phyloP scores from a whole-genome alignment of 2,797 vertebrate species.

The Cirrhinus molitorella region DNA sequence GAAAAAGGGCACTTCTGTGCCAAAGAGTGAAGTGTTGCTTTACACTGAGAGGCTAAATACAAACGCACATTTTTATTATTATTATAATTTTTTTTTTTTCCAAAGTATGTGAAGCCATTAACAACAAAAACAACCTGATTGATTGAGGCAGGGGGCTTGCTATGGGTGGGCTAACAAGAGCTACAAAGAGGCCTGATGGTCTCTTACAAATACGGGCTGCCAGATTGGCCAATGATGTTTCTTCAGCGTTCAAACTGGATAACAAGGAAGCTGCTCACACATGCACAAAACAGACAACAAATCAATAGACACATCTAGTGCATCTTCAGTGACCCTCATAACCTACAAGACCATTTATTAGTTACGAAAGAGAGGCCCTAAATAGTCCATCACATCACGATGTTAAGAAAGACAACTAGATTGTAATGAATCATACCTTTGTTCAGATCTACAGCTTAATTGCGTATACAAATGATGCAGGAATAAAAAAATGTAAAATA shows the following conservation, averaged over 20 bases:
- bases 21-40: constrained; percentile 41
- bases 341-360: not conserved
- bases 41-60: constrained; percentile 25
- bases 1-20: constrained; percentile 47
- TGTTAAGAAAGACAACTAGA: not conserved
- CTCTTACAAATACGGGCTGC: constrained; percentile 34
- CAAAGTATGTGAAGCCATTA: constrained; percentile 15
- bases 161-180: constrained; percentile 44
- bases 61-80: constrained; percentile 32
- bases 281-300: constrained; percentile 64
- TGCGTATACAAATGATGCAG: not conserved
- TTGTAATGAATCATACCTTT: not conserved
- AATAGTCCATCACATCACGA: not conserved
- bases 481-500: not conserved
- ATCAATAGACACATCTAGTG: constrained; percentile 69
- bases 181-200: constrained; percentile 61
- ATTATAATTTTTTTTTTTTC: not conserved
- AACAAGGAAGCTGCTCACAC: constrained; percentile 66
- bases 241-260: constrained; percentile 41
- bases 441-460: not conserved
- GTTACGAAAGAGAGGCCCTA: not conserved
- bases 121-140: constrained; percentile 13
- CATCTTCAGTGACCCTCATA: constrained; percentile 26
- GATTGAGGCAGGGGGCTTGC: constrained; percentile 24
- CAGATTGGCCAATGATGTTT: constrained; percentile 55